These are phyloP conservation scores for Stichopus horrens DNA, from an alignment of 53 echinoderm and acorn worm genomes.

Conservation along the genomic window DNA sequence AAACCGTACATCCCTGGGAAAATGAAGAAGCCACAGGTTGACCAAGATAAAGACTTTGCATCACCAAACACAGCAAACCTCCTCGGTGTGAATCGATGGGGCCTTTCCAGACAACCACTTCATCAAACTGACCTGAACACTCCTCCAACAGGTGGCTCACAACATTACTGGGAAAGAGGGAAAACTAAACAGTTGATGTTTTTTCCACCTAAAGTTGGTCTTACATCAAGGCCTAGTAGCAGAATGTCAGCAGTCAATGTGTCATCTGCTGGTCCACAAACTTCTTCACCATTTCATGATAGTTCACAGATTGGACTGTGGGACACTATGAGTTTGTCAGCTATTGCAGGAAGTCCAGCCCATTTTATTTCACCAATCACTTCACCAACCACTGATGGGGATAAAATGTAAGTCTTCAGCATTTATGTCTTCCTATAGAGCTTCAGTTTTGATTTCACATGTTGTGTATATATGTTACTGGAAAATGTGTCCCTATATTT, in stretches of 20 bases:
- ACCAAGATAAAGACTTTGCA: not conserved
- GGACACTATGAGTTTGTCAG: slow-evolving; percentile 35
- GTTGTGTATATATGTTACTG: not conserved
- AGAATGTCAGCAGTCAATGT: not conserved
- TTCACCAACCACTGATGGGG: slow-evolving; percentile 1
- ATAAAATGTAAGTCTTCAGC: not conserved
- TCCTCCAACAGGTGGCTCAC: not conserved
- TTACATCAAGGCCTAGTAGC: no score
- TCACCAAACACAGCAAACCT: slow-evolving; percentile 9
- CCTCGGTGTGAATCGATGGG: slow-evolving; percentile 10
- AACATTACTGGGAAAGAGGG: not conserved
- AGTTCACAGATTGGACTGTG: slow-evolving; percentile 34
- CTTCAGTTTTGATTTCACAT: no score
- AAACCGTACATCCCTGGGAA: not conserved
- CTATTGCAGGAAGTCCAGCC: slow-evolving; percentile 31
- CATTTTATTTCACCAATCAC: slow-evolving; percentile 27
- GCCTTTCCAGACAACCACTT: slow-evolving; percentile 19
- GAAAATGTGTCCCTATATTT: not conserved
- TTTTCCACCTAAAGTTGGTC: not conserved
- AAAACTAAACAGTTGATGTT: not conserved
- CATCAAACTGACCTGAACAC: slow-evolving; percentile 1
- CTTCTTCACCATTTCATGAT: slow-evolving; percentile 34
- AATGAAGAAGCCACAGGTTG: not conserved
- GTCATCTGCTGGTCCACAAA: slow-evolving; percentile 12
- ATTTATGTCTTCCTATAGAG: not conserved